Base-by-base conservation (phyloP, 2,888 invertebrate species). In the Strigamia transsilvanica region DNA sequence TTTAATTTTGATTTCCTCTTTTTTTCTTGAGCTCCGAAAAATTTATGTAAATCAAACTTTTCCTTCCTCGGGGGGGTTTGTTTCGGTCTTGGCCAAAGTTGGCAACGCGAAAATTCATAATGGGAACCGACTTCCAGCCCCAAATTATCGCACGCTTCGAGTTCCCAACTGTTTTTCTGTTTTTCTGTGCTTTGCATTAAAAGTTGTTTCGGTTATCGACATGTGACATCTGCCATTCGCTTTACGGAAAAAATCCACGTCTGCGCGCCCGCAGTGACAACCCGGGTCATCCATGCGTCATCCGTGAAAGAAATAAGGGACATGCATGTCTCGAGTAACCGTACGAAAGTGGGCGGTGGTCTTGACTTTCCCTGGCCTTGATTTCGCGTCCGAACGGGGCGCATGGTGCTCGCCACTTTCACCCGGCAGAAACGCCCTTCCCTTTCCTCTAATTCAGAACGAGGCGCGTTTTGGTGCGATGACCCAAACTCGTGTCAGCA, bases 301-400 rank as follows among this genome's bases (percentile, higher is more conserved):
- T 38, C 38, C 6, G 38, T 6, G 38, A 38, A 38, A 38, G 38
- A 38, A 38, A 38, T 38, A 38, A 38, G 38, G 38, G 38, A 38
- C 10, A 7, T 38, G 38, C 38, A 38, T 38, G 38, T 46, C n/a
- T n/a, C 46, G 46, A 46, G 46, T 46, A 46, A 46, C 38, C 46
- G 46, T 46, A n/a, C 12, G 46, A 46, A 46, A 46, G 46, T 46
- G 46, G 46, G 46, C 46, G 46, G 46, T 46, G 46, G 46, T 46
- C 46, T 46, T 46, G 46, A 46, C 46, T 46, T 46, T 46, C 46
- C 46, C 46, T 46, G 46, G n/a, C 46, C 46, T 46, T 46, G 46
- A 46, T 46, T 46, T 38, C 5, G n/a, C 46, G 46, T 46, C 46
- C n/a, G 38, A 46, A 12, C 12, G 46, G 46, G 46, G 46, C 46